Percentiles rank a stretch among this genome's conserved stretches.
Evolutionary conservation across 2,888 invertebrate genomes (phyloP).

Genomic region (Liopterus haemorrhoidalis): DNA sequence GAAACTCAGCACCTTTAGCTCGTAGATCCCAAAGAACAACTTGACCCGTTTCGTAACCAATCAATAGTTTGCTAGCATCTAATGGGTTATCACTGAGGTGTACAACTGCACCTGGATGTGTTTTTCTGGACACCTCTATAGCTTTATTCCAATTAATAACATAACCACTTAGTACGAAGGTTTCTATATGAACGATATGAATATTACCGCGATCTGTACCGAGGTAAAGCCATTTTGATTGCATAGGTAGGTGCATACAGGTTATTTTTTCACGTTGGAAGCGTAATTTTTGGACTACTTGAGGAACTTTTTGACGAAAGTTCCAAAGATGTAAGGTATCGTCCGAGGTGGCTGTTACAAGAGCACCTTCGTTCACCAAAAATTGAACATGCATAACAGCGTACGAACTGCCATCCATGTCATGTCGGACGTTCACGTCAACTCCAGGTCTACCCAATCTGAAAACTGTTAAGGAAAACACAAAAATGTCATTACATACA

Average conservation of each 20-base stretch:
- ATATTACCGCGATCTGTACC: constrained; percentile 98
- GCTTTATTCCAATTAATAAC: constrained; percentile 99
- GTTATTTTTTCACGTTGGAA: constrained; percentile 96
- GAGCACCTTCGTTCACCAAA: constrained; percentile 93
- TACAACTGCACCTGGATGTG: constrained; percentile 93
- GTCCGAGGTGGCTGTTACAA: constrained; percentile 93
- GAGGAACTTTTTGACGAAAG: constrained; percentile 88
- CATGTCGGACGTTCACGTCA: constrained; percentile 89
- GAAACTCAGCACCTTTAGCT: constrained; percentile 76
- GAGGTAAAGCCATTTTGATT: constrained; percentile 97
- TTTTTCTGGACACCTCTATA: constrained; percentile 96
- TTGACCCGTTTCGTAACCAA: constrained; percentile 92
- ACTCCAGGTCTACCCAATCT: constrained; percentile 97
- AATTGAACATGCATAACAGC: constrained; percentile 90
- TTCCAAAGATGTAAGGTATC: constrained; percentile 97
- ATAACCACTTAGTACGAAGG: constrained; percentile 94
- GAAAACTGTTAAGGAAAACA: constrained; percentile 45
- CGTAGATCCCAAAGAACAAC: constrained; percentile 95
- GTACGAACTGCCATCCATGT: constrained; percentile 53
- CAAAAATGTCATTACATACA: too few relatives aligned
- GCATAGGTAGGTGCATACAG: constrained; percentile 88
- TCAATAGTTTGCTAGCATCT: constrained; percentile 94
- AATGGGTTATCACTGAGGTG: constrained; percentile 95
- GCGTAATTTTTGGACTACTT: constrained; percentile 93
- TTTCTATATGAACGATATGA: constrained; percentile 94